phyloP scores from a whole-genome alignment of 2,797 vertebrate genomes.

The Morelia viridis region DNA sequence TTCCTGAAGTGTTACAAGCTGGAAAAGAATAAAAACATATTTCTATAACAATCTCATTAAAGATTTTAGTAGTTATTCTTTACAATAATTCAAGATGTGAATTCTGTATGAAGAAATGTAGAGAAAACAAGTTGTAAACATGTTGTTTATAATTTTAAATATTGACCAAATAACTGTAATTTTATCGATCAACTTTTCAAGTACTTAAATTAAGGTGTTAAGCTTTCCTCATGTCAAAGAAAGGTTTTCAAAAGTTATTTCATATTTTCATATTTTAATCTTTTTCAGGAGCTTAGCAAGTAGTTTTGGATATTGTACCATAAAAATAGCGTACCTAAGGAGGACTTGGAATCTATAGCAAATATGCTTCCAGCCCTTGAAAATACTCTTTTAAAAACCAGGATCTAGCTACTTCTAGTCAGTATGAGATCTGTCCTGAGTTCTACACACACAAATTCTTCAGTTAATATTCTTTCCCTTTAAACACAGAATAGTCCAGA shows the following conservation, averaged over 20 bases:
- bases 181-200: background rate
- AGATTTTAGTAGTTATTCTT: background rate
- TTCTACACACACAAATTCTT: background rate
- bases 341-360: background rate
- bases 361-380: background rate
- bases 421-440: background rate
- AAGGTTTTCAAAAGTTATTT: background rate
- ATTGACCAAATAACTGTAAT: background rate
- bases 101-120: background rate
- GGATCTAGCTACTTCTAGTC: background rate
- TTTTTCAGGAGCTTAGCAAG: background rate
- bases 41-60: background rate
- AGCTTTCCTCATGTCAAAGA: background rate
- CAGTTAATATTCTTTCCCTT: background rate
- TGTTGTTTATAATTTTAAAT: background rate
- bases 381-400: background rate
- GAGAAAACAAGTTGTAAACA: background rate
- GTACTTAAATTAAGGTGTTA: background rate
- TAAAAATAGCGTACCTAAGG: background rate
- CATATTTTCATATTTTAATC: background rate
- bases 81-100: background rate
- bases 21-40: background rate
- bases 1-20: constrained; percentile 90
- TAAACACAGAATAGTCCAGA: background rate
- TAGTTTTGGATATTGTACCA: background rate